These are phyloP conservation scores for Calliopsis andreniformis DNA, from an alignment of 1,140 invertebrate genomes.

Conservation along the genomic window DNA sequence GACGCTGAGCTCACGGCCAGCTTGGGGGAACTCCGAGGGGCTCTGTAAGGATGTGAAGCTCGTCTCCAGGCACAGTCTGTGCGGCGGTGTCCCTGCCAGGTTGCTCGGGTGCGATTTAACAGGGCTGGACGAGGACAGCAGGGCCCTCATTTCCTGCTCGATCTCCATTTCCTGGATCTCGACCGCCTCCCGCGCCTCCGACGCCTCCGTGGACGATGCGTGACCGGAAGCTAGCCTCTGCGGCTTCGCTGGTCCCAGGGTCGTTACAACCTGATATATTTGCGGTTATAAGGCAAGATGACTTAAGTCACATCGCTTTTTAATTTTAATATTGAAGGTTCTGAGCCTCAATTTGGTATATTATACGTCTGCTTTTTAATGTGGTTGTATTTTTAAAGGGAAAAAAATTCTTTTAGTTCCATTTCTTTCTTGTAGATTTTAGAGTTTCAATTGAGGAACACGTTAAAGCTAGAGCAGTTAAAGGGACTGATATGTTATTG, in stretches of 20 bases:
- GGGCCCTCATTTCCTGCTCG: constrained; percentile 77
- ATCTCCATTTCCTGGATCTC: constrained; percentile 73
- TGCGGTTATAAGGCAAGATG: too few species aligned
- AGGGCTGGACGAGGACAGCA: constrained; percentile 76
- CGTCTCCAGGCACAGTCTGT: constrained; percentile 87
- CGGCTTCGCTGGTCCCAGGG: constrained; percentile 87
- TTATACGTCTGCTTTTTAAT: too few species aligned
- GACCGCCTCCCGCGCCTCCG: constrained; percentile 62
- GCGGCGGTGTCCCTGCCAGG: constrained; percentile 81
- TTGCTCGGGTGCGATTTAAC: constrained; percentile 43
- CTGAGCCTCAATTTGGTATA: too few species aligned
- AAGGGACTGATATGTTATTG: too few species aligned
- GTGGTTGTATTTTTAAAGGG: too few species aligned
- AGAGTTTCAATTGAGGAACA: too few species aligned
- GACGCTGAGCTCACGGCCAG: constrained; percentile 76
- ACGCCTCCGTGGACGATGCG: constrained; percentile 70
- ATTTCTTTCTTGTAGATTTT: too few species aligned
- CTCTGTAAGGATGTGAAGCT: constrained; percentile 87
- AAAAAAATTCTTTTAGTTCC: too few species aligned
- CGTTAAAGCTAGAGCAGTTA: too few species aligned
- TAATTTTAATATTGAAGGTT: too few species aligned
- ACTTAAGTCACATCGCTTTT: too few species aligned
- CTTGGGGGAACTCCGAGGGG: constrained; percentile 78
- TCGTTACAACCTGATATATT: constrained; percentile 87
- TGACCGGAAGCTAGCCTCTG: constrained; percentile 81